These are phyloP conservation scores for Phalacrocorax brasilianus DNA, from an alignment of 2,113 vertebrate genomes.

Conservation along the genomic window DNA sequence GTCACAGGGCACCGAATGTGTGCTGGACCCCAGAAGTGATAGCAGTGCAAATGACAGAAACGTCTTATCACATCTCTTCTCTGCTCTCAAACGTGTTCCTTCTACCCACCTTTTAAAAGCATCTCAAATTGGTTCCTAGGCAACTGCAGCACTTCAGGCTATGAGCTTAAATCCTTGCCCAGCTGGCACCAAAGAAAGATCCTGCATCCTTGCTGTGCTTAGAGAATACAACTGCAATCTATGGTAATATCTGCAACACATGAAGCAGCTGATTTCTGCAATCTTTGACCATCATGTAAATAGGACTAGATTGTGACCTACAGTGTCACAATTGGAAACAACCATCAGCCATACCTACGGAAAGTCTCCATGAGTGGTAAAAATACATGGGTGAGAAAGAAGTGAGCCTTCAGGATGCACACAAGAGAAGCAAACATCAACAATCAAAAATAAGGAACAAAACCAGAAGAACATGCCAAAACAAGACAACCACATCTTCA, in stretches of 20 bases:
- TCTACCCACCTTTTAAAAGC: neutral
- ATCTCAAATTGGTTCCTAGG: neutral
- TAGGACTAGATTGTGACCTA: neutral
- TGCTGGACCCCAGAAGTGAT: neutral
- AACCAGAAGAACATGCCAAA: conserved; percentile 46
- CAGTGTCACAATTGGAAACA: neutral
- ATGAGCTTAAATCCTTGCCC: neutral
- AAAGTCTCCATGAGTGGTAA: neutral
- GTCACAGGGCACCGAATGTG: neutral
- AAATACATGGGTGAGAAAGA: neutral
- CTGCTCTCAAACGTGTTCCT: neutral
- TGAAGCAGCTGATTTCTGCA: neutral
- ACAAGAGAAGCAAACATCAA: neutral
- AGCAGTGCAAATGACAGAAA: neutral
- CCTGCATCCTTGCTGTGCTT: neutral
- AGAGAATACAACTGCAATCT: neutral
- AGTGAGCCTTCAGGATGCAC: neutral
- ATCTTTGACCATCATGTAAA: neutral
- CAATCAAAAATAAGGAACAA: neutral
- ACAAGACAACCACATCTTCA: conserved; percentile 15
- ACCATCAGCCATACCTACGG: neutral
- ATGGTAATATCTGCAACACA: neutral
- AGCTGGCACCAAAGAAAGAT: neutral
- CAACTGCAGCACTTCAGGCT: neutral
- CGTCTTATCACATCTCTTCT: neutral